These are phyloP conservation scores for Rhaphigaster nebulosa DNA, from an alignment of 2,888 invertebrate genomes.

Conservation along the genomic window DNA sequence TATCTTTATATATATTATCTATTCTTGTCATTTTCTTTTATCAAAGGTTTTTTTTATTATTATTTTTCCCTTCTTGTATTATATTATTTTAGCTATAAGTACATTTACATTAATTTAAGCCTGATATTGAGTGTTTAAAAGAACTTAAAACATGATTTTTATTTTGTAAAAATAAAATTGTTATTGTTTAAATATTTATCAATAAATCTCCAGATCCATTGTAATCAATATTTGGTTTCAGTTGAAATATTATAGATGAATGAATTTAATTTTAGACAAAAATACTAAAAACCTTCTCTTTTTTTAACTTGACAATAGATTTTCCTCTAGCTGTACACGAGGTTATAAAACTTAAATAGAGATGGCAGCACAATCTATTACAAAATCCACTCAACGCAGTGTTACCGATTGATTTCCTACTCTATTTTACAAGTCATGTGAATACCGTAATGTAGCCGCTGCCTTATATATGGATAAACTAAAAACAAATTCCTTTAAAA, in stretches of 20 bases:
- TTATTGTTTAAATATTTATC: background rate
- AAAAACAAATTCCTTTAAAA: background rate
- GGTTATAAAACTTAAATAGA: background rate
- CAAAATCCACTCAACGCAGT: background rate
- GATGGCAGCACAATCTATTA: background rate
- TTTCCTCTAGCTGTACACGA: background rate
- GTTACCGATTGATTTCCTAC: background rate
- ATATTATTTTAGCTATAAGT: no score
- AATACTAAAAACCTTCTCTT: no score
- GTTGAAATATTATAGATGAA: background rate
- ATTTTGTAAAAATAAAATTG: background rate
- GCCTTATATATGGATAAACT: slow-evolving; percentile 20
- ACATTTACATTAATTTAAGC: no score
- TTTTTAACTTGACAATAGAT: no score
- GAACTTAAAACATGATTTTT: no score
- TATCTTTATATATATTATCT: no score
- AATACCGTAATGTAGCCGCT: slow-evolving; percentile 8
- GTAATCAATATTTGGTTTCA: background rate
- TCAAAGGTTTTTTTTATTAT: no score
- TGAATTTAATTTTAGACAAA: background rate
- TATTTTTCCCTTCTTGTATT: no score
- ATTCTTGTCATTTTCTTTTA: no score
- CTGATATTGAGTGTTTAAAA: no score
- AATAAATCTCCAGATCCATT: background rate
- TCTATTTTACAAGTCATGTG: slow-evolving; percentile 37